These are phyloP conservation scores for Apodemus agrarius DNA, from an alignment of 2,797 vertebrate species.

Conservation along the genomic window DNA sequence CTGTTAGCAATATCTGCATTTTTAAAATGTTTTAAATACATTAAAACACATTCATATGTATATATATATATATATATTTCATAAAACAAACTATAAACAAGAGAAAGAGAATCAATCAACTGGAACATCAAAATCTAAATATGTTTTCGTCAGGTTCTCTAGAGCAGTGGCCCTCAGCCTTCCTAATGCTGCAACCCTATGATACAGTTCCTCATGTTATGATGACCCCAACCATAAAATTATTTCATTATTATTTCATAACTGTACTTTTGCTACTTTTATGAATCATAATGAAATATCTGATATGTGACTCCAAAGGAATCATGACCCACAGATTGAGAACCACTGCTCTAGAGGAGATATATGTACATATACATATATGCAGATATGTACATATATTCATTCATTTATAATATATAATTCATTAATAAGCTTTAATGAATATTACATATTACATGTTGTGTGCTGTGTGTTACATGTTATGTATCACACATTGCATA, in stretches of 20 bases:
- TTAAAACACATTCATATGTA: constrained; percentile 11
- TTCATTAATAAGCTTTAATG: not conserved
- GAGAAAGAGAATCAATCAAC: not conserved
- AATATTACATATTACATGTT: not conserved
- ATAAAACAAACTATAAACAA: constrained; percentile 44
- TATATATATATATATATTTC: not conserved
- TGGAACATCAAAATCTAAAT: not conserved
- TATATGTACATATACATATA: not conserved
- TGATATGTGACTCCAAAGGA: not conserved
- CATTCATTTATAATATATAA: too few species aligned
- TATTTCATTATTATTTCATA: not conserved
- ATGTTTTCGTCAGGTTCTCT: not conserved
- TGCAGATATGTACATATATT: too few species aligned
- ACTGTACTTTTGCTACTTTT: not conserved
- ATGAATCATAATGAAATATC: not conserved
- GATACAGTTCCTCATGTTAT: not conserved
- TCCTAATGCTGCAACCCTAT: not conserved
- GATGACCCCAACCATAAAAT: not conserved
- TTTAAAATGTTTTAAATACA: constrained; percentile 13
- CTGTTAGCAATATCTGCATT: constrained; percentile 20
- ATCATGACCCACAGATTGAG: not conserved
- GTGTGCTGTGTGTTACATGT: not conserved
- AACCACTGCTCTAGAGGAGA: not conserved
- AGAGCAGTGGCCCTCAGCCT: not conserved
- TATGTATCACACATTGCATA: not conserved